Base-by-base conservation (phyloP, 1,140 invertebrate genomes). In the Drosophila ambigua region DNA sequence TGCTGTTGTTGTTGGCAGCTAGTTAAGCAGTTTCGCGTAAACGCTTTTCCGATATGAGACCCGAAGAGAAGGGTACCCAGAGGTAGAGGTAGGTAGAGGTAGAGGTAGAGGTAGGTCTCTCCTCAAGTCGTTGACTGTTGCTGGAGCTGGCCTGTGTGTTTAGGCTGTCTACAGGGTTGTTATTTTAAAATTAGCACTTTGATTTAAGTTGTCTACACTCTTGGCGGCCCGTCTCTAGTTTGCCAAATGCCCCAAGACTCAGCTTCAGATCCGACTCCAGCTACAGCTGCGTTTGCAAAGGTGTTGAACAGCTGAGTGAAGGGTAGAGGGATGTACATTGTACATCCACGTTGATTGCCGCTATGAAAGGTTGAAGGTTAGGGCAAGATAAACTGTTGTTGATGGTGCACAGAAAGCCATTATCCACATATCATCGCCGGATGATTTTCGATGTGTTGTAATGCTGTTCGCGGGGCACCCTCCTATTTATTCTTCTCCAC, bases 181-280 rank as follows among this genome's bases (percentile, higher is more conserved):
- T 85, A 85, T 85, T 87, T 87, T 87, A 88, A 87, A 87, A 87
- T 87, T 88, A 87, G 83, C 83, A 87, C 83, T 87, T 87, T 87
- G 83, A 87, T 87, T 88, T 85, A 85, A 87, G 83, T 82, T 87
- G 83, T 87, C 83, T 87, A 87, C 83, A 87, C 83, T 88, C 79
- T 75, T 74, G 81, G 81, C 82, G 82, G 82, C 82, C 78, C 84
- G 81, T 85, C 81, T 85, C 78, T 87, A 80, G 68, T 66, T 68
- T 60, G 76, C 79, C 64, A 51, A 61, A 64, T 69, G 49, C 59
- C 49, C 35, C 28, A 0, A 61, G 67, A 44, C 78, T 58, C 39
- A 53, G 49, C 48, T 59, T 59, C 57, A 24, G 43, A 41, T 39
- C 28, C 51, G 45, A 58, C 57, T 60, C 7, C 15, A 60, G 23